Conservation (phyloP, 1,140 invertebrate species). For the Papilio aristodemus region DNA sequence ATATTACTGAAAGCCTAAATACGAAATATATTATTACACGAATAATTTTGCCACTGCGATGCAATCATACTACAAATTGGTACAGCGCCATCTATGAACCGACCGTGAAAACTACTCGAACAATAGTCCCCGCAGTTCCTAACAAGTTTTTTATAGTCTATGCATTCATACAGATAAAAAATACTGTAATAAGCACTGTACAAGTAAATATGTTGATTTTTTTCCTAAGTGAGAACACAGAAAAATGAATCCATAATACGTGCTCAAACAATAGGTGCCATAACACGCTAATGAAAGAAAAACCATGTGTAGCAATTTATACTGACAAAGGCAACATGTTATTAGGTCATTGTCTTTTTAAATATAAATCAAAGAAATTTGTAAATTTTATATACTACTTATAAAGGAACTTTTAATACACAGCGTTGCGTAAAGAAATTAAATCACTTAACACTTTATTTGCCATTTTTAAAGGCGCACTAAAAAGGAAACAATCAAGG, state of each 20-base stretch:
- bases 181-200: no score
- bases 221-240: slow-evolving; percentile 13
- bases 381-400: no score
- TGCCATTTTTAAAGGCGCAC: no score
- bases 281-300: slow-evolving; percentile 24
- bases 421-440: no score
- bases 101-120: neutral
- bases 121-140: no score
- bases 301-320: slow-evolving; percentile 16
- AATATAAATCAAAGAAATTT: no score
- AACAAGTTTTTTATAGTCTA: no score
- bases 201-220: slow-evolving; percentile 7
- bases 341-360: slow-evolving; percentile 8
- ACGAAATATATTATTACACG: neutral
- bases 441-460: no score
- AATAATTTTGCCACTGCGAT: neutral
- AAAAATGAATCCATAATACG: slow-evolving; percentile 5
- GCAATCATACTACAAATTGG: neutral
- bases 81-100: neutral
- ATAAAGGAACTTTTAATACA: no score
- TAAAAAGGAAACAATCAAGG: no score
- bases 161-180: no score
- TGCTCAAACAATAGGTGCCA: slow-evolving; percentile 22
- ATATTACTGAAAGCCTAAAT: no score
- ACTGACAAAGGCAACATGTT: neutral